Conservation (phyloP, 2,113 vertebrate species). For the Ameiurus melas region DNA sequence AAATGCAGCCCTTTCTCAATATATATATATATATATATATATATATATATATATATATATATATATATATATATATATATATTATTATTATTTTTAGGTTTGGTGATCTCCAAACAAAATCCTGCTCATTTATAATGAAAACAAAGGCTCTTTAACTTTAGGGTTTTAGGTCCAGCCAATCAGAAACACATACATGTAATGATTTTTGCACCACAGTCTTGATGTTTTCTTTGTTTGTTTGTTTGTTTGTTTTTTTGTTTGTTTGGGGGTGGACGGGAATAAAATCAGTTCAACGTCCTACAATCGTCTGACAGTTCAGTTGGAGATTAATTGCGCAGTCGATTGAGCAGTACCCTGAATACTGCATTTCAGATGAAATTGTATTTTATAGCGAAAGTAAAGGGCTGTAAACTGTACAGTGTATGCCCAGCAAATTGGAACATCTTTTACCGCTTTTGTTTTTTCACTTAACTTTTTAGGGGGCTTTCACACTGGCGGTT, state of each 20-base stretch:
- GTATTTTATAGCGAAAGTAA: background rate
- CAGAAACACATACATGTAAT: background rate
- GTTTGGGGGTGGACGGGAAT: too few relatives aligned
- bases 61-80: too few relatives aligned
- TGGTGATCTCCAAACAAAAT: background rate
- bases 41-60: too few relatives aligned
- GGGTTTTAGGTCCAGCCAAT: background rate
- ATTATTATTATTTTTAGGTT: too few relatives aligned
- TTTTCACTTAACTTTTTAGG: constrained; percentile 3
- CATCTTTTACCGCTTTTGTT: background rate
- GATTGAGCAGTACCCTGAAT: background rate
- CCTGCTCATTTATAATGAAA: background rate
- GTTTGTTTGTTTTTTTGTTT: too few relatives aligned
- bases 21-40: too few relatives aligned
- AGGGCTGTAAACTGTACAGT: background rate
- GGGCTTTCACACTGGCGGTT: too few relatives aligned
- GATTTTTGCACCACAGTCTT: background rate
- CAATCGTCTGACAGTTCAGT: background rate
- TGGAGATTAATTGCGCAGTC: background rate
- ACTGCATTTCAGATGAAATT: background rate
- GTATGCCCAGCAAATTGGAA: too few relatives aligned
- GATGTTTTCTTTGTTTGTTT: background rate
- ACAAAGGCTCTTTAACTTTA: background rate
- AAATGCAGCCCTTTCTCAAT: too few relatives aligned
- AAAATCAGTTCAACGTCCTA: background rate